A percentile compares a stretch with the other conserved stretches of the same genome.
Evolutionary conservation across 1,140 invertebrate genomes (phyloP).

Genomic region (Polypedilum pembai): DNA sequence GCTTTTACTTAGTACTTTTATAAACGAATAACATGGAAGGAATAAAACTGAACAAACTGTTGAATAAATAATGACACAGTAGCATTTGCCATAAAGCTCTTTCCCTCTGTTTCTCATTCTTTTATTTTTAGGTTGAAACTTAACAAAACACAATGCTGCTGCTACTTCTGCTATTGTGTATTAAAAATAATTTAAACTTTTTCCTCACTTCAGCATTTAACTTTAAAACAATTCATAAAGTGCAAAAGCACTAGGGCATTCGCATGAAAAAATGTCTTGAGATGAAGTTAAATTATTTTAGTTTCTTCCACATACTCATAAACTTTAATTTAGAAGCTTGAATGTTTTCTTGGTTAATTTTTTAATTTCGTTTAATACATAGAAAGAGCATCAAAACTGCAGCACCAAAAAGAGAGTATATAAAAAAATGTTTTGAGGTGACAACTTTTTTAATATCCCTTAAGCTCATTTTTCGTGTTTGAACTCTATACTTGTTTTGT

Average conservation of each 20-base stretch:
- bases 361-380: background rate
- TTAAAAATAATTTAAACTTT: constrained; percentile 15
- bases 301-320: no score
- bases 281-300: no score
- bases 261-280: no score
- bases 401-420: no score
- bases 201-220: background rate
- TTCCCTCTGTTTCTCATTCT: no score
- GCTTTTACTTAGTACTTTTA: constrained; percentile 30
- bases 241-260: no score
- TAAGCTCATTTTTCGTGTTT: background rate
- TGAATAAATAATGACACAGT: constrained; percentile 8
- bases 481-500: no score
- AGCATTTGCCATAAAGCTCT: background rate
- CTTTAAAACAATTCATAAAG: no score
- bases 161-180: background rate
- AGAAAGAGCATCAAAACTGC: no score
- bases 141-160: background rate
- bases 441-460: constrained; percentile 13
- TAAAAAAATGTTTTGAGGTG: background rate
- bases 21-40: constrained; percentile 29
- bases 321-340: no score
- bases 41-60: constrained; percentile 18
- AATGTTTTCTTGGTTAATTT: background rate
- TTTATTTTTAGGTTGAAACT: background rate